Conservation (phyloP, 2,113 vertebrate genomes). For the Cyphomyrus plagiostoma region DNA sequence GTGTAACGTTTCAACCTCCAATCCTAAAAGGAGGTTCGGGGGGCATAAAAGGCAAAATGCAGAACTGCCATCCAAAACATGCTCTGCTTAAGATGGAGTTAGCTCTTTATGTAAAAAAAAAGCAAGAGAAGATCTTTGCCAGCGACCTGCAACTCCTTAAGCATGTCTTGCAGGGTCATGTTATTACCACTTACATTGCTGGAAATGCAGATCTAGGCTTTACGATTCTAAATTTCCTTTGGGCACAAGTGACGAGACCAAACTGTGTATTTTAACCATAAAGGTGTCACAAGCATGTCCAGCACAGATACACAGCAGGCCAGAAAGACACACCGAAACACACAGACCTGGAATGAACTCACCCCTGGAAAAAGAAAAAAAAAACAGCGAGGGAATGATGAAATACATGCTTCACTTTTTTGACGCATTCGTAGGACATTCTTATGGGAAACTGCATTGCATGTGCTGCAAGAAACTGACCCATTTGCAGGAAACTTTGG, state of each 20-base stretch:
- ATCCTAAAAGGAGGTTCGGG: neutral
- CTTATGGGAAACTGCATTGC: slow-evolving; percentile 72
- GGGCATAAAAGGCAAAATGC: neutral
- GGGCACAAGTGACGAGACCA: neutral
- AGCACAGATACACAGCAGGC: neutral
- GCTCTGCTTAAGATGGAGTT: neutral
- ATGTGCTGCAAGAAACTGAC: slow-evolving; percentile 78
- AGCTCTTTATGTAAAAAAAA: neutral
- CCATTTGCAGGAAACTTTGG: slow-evolving; percentile 76
- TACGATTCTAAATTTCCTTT: neutral
- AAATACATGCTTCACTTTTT: slow-evolving; percentile 51
- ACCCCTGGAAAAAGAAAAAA: slow-evolving; percentile 15
- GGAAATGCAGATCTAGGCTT: neutral
- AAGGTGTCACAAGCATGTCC: neutral
- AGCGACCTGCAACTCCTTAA: neutral
- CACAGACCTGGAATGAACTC: slow-evolving; percentile 21
- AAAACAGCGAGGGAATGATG: slow-evolving; percentile 59
- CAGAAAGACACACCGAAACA: slow-evolving; percentile 24
- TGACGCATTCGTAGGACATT: slow-evolving; percentile 54
- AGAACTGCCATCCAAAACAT: neutral
- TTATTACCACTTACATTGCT: neutral
- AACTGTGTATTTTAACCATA: neutral
- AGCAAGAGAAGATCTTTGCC: neutral
- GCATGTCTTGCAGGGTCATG: neutral
- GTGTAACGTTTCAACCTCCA: neutral